A percentile compares a stretch with the other conserved stretches of the same genome.
Conservation (phyloP, 2,797 vertebrate genomes). For the Bothrops alternatus region DNA sequence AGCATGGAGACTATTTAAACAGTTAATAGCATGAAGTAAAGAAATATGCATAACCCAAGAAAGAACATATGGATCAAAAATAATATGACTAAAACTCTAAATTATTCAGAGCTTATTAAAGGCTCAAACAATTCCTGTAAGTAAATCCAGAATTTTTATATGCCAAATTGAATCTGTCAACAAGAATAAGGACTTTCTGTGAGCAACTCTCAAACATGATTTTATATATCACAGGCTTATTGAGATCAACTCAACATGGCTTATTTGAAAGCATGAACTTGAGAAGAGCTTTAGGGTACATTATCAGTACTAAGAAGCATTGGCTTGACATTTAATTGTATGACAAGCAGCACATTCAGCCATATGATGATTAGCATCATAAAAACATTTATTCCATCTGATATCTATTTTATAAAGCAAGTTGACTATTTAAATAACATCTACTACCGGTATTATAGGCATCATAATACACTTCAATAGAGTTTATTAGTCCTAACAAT, state of each 20-base stretch:
- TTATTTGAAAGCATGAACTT: background rate
- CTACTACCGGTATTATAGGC: background rate
- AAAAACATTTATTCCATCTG: background rate
- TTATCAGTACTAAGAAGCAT: background rate
- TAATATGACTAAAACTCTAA: background rate
- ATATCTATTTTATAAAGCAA: background rate
- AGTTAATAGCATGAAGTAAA: background rate
- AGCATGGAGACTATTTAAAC: background rate
- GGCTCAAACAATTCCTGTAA: background rate
- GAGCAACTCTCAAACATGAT: background rate
- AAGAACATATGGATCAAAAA: background rate
- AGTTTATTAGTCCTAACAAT: background rate
- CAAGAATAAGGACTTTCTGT: background rate
- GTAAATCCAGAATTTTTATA: background rate
- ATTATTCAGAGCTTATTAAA: background rate
- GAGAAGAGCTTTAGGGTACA: background rate
- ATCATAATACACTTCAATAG: background rate
- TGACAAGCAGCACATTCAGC: background rate
- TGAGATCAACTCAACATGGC: background rate
- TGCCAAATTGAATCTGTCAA: background rate
- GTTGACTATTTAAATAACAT: background rate
- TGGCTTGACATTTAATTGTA: background rate
- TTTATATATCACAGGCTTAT: background rate
- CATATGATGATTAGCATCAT: rapidly evolving
- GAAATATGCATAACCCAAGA: background rate